Evolutionary conservation across 1,140 invertebrate genomes (phyloP).

Genomic region (Asbolus verrucosus): DNA sequence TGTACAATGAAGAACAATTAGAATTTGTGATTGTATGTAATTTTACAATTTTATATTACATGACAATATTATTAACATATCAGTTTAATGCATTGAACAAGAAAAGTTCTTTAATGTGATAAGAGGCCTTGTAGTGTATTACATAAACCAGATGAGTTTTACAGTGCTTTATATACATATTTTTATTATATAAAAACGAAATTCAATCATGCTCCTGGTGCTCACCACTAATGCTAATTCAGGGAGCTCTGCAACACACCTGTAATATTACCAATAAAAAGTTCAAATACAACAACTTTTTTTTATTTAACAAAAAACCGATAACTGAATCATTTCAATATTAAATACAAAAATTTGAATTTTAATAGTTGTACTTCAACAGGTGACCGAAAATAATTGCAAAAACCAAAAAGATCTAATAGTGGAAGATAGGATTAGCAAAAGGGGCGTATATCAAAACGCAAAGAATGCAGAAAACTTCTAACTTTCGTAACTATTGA

Average conservation of each 20-base stretch:
- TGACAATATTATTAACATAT: constrained; percentile 65
- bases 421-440: too few species aligned
- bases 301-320: too few species aligned
- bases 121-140: constrained; percentile 63
- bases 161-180: constrained; percentile 64
- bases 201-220: constrained; percentile 56
- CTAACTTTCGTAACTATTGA: too few species aligned
- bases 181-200: constrained; percentile 46
- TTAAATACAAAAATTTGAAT: too few species aligned
- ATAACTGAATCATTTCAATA: too few species aligned
- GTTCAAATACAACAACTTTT: constrained; percentile 46
- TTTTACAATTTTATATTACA: too few species aligned
- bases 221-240: constrained; percentile 56
- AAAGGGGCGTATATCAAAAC: too few species aligned
- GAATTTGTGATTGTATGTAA: constrained; percentile 60
- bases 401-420: too few species aligned
- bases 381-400: too few species aligned
- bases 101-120: constrained; percentile 61
- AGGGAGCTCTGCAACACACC: constrained; percentile 56
- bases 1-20: constrained; percentile 49
- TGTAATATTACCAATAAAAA: constrained; percentile 36
- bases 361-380: too few species aligned
- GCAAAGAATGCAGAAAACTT: too few species aligned
- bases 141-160: constrained; percentile 56
- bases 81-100: constrained; percentile 58